These are phyloP conservation scores for Ophonus ardosiacus DNA, from an alignment of 2,888 invertebrate species.

Conservation along the genomic window DNA sequence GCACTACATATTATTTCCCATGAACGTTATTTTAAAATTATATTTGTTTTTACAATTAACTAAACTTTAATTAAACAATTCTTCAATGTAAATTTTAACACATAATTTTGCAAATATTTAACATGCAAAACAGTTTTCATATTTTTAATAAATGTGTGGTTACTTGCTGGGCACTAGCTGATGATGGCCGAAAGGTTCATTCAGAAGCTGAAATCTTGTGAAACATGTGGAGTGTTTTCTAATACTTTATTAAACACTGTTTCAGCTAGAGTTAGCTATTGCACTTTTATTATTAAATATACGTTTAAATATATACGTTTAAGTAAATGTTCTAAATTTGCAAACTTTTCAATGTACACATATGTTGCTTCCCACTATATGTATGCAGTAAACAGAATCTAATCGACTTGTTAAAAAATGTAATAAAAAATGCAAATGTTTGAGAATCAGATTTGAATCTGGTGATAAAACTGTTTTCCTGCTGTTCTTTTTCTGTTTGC, in stretches of 20 bases:
- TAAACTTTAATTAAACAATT: constrained; percentile 9
- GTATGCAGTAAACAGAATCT: background rate
- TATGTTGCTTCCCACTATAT: background rate
- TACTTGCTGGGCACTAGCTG: no score
- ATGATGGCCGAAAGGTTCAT: no score
- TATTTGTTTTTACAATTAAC: constrained; percentile 7
- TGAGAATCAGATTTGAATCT: constrained; percentile 36
- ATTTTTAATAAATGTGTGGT: no score
- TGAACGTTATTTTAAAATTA: constrained; percentile 11
- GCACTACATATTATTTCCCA: background rate
- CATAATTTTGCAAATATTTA: constrained; percentile 1
- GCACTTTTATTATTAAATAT: no score
- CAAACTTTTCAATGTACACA: background rate
- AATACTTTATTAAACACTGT: no score
- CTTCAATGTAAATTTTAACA: background rate
- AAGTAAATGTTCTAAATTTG: background rate
- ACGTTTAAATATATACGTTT: no score
- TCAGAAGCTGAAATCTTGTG: no score
- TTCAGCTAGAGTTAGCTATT: no score
- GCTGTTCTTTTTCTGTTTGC: constrained; percentile 21
- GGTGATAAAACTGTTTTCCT: constrained; percentile 39
- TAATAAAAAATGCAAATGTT: constrained; percentile 47
- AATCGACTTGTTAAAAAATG: constrained; percentile 38
- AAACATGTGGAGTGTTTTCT: no score
- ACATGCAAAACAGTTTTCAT: no score